A percentile compares a stretch with the other conserved stretches of the same genome.
Evolutionary conservation across 1,140 invertebrate genomes (phyloP).

Genomic region (Eriosoma lanigerum): DNA sequence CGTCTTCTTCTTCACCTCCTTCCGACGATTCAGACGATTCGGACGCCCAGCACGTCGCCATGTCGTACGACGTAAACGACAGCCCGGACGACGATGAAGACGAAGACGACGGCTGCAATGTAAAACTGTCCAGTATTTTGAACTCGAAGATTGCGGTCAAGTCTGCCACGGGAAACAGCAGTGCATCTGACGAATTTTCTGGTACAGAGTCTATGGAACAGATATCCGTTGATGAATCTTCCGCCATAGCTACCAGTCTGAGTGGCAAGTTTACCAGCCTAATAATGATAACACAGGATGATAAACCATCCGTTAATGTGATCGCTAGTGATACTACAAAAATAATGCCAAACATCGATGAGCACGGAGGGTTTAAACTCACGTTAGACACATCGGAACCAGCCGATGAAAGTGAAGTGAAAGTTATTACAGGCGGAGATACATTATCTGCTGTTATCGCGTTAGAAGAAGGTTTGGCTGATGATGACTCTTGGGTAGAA

Average conservation of each 20-base stretch:
- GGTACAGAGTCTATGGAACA: conserved; percentile 57
- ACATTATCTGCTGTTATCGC: conserved; percentile 71
- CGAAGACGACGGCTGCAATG: conserved; percentile 19
- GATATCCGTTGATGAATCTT: conserved; percentile 53
- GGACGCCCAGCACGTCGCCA: conserved; percentile 19
- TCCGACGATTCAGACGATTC: conserved; percentile 44
- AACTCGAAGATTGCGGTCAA: not conserved
- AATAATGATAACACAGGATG: conserved; percentile 73
- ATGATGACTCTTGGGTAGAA: conserved; percentile 81
- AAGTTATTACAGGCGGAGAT: conserved; percentile 66
- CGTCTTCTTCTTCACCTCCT: conserved; percentile 18
- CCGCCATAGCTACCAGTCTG: conserved; percentile 49
- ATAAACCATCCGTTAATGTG: conserved; percentile 63
- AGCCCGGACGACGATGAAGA: conserved; percentile 36
- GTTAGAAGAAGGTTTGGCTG: conserved; percentile 78
- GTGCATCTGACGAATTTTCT: conserved; percentile 55
- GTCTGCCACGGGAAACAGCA: not conserved
- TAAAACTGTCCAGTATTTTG: conserved; percentile 33
- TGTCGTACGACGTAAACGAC: conserved; percentile 45
- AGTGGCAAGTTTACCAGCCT: conserved; percentile 78
- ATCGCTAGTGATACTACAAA: conserved; percentile 72
- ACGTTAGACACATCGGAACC: conserved; percentile 58
- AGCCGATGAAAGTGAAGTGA: conserved; percentile 59
- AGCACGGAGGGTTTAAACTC: conserved; percentile 59
- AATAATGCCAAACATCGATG: conserved; percentile 61